Evolutionary conservation across 2,888 invertebrate species (phyloP).

Genomic region (Microplitis deprimator): DNA sequence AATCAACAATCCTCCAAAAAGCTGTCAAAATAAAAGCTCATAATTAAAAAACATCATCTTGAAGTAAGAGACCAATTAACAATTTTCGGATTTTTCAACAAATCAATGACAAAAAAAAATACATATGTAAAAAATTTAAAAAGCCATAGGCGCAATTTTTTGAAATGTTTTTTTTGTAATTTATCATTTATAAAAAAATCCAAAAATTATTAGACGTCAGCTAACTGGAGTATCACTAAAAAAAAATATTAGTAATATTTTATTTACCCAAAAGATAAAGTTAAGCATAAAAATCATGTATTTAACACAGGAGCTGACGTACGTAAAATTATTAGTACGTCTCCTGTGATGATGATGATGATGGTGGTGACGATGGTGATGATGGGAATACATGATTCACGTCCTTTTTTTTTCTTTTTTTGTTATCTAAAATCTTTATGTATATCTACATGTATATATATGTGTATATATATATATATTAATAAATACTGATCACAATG

Average conservation of each 20-base stretch:
- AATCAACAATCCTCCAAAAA: conserved; percentile 88
- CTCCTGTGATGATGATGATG: conserved; percentile 72
- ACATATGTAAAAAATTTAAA: no score
- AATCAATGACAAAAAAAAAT: no score
- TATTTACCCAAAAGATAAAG: conserved; percentile 91
- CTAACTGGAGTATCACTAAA: not conserved
- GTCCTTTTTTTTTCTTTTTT: conserved; percentile 2
- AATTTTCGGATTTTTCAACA: no score
- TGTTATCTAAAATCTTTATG: not conserved
- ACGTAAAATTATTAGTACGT: conserved; percentile 82
- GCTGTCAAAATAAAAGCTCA: conserved; percentile 72
- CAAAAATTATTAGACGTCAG: conserved; percentile 47
- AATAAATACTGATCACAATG: conserved; percentile 18
- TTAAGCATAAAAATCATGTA: conserved; percentile 92
- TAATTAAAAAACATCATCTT: conserved; percentile 33
- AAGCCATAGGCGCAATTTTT: no score
- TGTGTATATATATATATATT: not conserved
- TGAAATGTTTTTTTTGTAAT: no score
- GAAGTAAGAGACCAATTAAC: no score
- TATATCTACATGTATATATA: not conserved
- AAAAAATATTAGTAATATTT: not conserved
- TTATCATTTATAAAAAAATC: no score
- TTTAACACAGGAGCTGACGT: conserved; percentile 90
- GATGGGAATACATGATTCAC: conserved; percentile 30
- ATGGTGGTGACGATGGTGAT: not conserved